Percentiles rank a stretch among this genome's conserved stretches.
phyloP scores from a whole-genome alignment of 2,113 vertebrate genomes.

The Xerus inauris region DNA sequence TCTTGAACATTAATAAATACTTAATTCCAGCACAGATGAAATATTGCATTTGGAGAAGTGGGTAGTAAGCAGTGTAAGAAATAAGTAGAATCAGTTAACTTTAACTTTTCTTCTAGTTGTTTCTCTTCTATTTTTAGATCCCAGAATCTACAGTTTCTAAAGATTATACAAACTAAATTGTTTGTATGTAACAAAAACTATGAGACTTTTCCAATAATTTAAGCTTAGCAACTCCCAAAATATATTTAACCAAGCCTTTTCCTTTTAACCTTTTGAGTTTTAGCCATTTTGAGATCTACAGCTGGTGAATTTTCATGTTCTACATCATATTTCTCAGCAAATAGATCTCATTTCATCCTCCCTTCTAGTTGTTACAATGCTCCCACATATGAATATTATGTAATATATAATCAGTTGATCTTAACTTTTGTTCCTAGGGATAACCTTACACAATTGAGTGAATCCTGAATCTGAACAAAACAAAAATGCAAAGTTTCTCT shows the following conservation, averaged over 20 bases:
- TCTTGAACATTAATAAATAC: conserved; percentile 82
- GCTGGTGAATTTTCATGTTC: conserved; percentile 45
- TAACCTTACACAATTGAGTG: not conserved
- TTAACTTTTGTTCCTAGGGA: conserved; percentile 15
- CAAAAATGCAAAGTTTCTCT: conserved; percentile 44
- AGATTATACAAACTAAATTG: not conserved
- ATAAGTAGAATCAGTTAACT: conserved; percentile 60
- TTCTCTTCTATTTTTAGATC: conserved; percentile 56
- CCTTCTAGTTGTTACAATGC: conserved; percentile 1
- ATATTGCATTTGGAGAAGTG: conserved; percentile 42
- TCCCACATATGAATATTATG: conserved; percentile 20
- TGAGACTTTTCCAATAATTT: conserved; percentile 43
- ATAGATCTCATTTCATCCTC: conserved; percentile 38
- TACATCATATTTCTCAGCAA: conserved; percentile 46
- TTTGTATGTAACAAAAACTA: conserved; percentile 54
- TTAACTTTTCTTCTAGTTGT: conserved; percentile 50
- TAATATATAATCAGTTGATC: conserved; percentile 42
- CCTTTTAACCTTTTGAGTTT: conserved; percentile 30
- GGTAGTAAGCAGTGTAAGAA: conserved; percentile 50
- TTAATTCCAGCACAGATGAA: conserved; percentile 78
- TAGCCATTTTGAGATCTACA: conserved; percentile 41
- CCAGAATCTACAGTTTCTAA: conserved; percentile 31
- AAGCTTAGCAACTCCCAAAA: conserved; percentile 40
- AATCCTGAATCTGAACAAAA: conserved; percentile 55
- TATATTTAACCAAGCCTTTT: conserved; percentile 53